Evolutionary conservation across 2,797 vertebrate genomes (phyloP).

Genomic region (Gephyroberyx darwinii): DNA sequence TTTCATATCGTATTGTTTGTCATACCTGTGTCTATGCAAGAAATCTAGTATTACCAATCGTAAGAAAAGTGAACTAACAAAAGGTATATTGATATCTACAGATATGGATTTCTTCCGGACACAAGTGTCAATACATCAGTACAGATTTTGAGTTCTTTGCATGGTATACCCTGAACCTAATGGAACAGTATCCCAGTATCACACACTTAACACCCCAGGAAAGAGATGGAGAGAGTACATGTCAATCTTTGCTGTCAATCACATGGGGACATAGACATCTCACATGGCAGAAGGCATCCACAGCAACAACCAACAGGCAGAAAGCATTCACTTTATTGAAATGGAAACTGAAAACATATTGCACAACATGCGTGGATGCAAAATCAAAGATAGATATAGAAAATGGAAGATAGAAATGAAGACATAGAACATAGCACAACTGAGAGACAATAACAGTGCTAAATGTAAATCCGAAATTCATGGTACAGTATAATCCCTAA

Average conservation of each 20-base stretch:
- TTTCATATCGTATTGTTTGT: constrained; percentile 2
- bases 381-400: constrained; percentile 65
- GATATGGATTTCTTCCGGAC: neutral
- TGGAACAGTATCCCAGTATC: constrained; percentile 62
- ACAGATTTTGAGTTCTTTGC: neutral
- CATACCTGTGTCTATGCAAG: neutral
- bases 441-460: constrained; percentile 39
- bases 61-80: neutral
- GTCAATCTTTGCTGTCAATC: constrained; percentile 59
- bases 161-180: constrained; percentile 28
- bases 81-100: constrained; percentile 3
- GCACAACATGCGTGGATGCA: constrained; percentile 80
- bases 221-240: constrained; percentile 49
- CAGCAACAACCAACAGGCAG: constrained; percentile 68
- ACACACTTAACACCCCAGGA: constrained; percentile 32
- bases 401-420: constrained; percentile 50
- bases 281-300: constrained; percentile 67
- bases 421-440: constrained; percentile 56
- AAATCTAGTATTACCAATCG: neutral
- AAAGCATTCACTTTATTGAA: constrained; percentile 77
- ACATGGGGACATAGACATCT: constrained; percentile 62
- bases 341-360: constrained; percentile 69
- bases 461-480: constrained; percentile 16
- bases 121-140: neutral
- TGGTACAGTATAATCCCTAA: neutral